Evolutionary conservation across 1,140 invertebrate genomes (phyloP), one percentile per base, ranked within the genome.

Genomic region (Eubasilissa regina): DNA sequence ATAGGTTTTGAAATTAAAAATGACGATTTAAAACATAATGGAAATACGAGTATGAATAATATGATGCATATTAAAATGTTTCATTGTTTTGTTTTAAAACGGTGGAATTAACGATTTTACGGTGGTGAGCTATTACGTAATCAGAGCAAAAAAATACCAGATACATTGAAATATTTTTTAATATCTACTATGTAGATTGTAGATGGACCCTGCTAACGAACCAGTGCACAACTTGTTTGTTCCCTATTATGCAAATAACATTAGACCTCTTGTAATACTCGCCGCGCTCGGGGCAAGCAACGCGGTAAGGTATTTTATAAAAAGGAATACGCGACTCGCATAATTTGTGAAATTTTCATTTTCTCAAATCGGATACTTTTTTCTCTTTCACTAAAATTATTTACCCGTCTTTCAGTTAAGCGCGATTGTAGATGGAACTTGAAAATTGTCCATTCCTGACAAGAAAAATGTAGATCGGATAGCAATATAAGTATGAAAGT

Each of bases 101-200:
- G 25, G 70, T 56, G 51, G 10, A 9, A 74, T 74, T 74, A 74
- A 44, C 55, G 44, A 58, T 74, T 74, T 74, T 55, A 74, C 51
- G 70, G 70, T 74, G 19, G 56, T 74, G 70, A 74, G 55, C 56
- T 74, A 74, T 74, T 72, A 72, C 68, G 43, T 43, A 56, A 35
- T 44, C 35, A 56, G 12, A 8, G 35, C n/a, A 55, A 74, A 56
- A 73, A 74, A 56, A 60, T n/a, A 55, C 10, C 21, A 44, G 45
- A 43, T 56, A 43, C 44, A 43, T 25, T 35, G 53, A 74, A 56
- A 43, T n/a, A 17, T 17, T 60, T n/a, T 74, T 56, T 74, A 55
- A 74, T 58, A n/a, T 44, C n/a, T n/a, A 35, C 25, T 35, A 35
- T 35, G 25, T 35, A 35, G 25, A 35, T 35, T 35, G 25, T 43